Conservation (phyloP, 2,888 invertebrate species). For the Netelia fuscicornis region DNA sequence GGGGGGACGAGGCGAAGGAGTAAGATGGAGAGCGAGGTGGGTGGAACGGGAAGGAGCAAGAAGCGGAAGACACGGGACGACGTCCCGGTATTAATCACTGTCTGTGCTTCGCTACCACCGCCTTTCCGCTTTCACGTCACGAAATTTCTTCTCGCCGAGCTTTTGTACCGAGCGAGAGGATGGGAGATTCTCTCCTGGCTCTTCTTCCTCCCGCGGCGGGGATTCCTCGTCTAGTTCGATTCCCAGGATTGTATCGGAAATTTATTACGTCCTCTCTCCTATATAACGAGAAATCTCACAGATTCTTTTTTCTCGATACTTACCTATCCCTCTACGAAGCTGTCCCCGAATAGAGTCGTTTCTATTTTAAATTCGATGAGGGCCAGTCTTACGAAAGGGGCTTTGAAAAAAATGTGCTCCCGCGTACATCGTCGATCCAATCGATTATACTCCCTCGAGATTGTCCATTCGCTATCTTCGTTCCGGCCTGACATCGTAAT, state of each 20-base stretch:
- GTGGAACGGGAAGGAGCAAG: conserved; percentile 73
- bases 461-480: too few relatives aligned
- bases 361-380: not conserved
- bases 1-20: conserved; percentile 67
- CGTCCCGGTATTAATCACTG: conserved; percentile 84
- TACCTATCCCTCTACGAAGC: not conserved
- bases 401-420: too few relatives aligned
- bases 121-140: conserved; percentile 71
- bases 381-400: not conserved
- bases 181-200: conserved; percentile 49
- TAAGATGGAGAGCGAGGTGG: conserved; percentile 69
- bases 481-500: too few relatives aligned
- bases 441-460: too few relatives aligned
- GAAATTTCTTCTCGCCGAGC: conserved; percentile 73
- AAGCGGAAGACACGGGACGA: conserved; percentile 80
- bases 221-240: conserved; percentile 64
- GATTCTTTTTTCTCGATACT: not conserved
- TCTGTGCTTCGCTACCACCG: conserved; percentile 73
- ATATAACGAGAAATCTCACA: conserved; percentile 30
- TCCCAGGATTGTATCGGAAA: conserved; percentile 69
- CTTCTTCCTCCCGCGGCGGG: conserved; percentile 56
- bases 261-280: conserved; percentile 61
- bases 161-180: conserved; percentile 8
- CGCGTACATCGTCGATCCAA: too few relatives aligned
- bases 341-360: not conserved